Percentiles rank a stretch among this genome's conserved stretches.
These are phyloP conservation scores for Pyrocoelia pectoralis DNA, from an alignment of 2,888 invertebrate genomes.

Conservation along the genomic window DNA sequence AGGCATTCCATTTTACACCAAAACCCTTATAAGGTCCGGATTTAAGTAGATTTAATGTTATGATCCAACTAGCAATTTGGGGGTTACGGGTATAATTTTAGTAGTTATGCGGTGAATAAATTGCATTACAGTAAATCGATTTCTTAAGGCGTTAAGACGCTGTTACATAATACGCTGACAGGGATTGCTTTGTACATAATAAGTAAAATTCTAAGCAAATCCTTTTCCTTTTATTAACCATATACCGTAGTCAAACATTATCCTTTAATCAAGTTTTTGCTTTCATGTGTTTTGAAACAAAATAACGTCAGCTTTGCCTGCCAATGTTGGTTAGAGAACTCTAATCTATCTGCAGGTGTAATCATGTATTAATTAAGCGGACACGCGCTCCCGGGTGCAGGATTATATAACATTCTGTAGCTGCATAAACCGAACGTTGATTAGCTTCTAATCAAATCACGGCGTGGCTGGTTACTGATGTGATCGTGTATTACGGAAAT, in stretches of 20 bases:
- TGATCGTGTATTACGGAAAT: slow-evolving; percentile 25
- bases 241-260: slow-evolving; percentile 16
- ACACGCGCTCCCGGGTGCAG: slow-evolving; percentile 48
- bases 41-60: too few relatives aligned
- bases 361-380: slow-evolving; percentile 56
- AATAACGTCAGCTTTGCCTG: slow-evolving; percentile 34
- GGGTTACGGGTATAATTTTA: too few relatives aligned
- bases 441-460: slow-evolving; percentile 53
- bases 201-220: neutral
- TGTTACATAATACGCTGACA: too few relatives aligned
- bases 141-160: too few relatives aligned
- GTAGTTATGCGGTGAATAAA: too few relatives aligned
- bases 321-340: slow-evolving; percentile 27
- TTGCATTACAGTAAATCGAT: too few relatives aligned
- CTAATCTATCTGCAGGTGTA: slow-evolving; percentile 51
- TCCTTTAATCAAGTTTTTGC: slow-evolving; percentile 32
- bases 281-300: slow-evolving; percentile 32
- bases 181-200: too few relatives aligned
- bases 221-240: neutral
- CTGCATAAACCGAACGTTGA: slow-evolving; percentile 48
- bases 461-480: slow-evolving; percentile 42
- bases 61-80: too few relatives aligned
- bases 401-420: slow-evolving; percentile 48
- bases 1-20: too few relatives aligned
- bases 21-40: too few relatives aligned